Percentiles rank a stretch among this genome's conserved stretches.
phyloP scores from a whole-genome alignment of 2,797 vertebrate genomes.

The Takifugu ocellatus region DNA sequence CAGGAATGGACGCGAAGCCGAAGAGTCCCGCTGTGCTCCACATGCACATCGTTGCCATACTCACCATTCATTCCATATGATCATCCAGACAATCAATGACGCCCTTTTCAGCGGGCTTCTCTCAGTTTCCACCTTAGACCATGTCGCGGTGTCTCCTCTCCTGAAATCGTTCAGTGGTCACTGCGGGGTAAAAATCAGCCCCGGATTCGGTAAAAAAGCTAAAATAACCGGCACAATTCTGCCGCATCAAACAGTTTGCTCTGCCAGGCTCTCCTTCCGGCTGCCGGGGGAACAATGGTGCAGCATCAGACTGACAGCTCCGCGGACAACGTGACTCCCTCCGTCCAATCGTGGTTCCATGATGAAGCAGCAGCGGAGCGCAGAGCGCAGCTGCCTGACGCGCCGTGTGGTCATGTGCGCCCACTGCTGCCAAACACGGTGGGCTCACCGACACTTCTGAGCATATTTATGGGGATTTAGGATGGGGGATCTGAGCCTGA shows the following conservation, averaged over 20 bases:
- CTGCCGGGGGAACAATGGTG: slow-evolving; percentile 80
- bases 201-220: slow-evolving; percentile 12
- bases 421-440: not conserved
- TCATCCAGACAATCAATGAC: slow-evolving; percentile 50
- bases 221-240: slow-evolving; percentile 56
- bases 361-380: slow-evolving; percentile 33
- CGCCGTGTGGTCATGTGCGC: slow-evolving; percentile 18
- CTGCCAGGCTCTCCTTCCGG: slow-evolving; percentile 62
- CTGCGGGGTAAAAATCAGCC: slow-evolving; percentile 4
- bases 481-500: no score
- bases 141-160: slow-evolving; percentile 22
- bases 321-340: slow-evolving; percentile 70
- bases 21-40: not conserved
- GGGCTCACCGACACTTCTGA: not conserved
- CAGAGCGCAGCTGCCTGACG: slow-evolving; percentile 42
- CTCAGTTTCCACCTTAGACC: slow-evolving; percentile 6
- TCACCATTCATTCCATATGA: slow-evolving; percentile 73
- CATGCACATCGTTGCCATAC: slow-evolving; percentile 32
- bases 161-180: slow-evolving; percentile 14
- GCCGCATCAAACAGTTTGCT: slow-evolving; percentile 48
- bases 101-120: slow-evolving; percentile 47
- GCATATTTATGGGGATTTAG: no score
- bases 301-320: slow-evolving; percentile 71
- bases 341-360: slow-evolving; percentile 65
- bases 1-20: not conserved